These are phyloP conservation scores for Nerophis ophidion DNA, from an alignment of 2,113 vertebrate genomes.

Conservation along the genomic window DNA sequence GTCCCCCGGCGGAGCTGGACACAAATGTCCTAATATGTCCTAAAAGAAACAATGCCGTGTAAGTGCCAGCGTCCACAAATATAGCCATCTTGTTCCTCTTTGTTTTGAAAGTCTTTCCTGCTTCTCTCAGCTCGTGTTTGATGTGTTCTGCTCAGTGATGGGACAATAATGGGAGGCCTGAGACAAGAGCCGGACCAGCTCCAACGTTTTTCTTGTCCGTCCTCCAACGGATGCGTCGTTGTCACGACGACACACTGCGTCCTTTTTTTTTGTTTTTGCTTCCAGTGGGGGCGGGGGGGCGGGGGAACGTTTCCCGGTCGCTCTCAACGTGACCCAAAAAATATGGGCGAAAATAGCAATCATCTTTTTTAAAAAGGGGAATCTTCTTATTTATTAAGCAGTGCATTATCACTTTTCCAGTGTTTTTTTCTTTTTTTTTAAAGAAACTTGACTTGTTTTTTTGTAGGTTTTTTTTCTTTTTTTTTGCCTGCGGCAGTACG, in stretches of 20 bases:
- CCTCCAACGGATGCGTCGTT: slow-evolving; percentile 37
- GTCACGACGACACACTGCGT: slow-evolving; percentile 49
- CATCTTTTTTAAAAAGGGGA: slow-evolving; percentile 87
- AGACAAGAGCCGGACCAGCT: slow-evolving; percentile 70
- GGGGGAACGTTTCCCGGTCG: slow-evolving; percentile 29
- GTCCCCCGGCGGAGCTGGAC: slow-evolving; percentile 95
- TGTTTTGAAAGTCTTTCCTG: slow-evolving; percentile 50
- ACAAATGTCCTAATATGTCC: slow-evolving; percentile 82
- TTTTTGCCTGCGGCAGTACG: slow-evolving; percentile 74
- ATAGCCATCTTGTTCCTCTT: slow-evolving; percentile 78
- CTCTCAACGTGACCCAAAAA: slow-evolving; percentile 85
- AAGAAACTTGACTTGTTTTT: slow-evolving; percentile 38
- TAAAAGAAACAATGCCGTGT: slow-evolving; percentile 85
- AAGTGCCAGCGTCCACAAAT: slow-evolving; percentile 83
- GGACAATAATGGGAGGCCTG: slow-evolving; percentile 75
- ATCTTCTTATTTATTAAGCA: slow-evolving; percentile 75
- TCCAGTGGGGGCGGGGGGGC: too few species aligned
- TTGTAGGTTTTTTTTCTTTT: slow-evolving; percentile 4
- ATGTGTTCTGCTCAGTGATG: slow-evolving; percentile 44
- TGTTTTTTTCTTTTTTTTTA: slow-evolving; percentile 45
- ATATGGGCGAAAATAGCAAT: slow-evolving; percentile 93
- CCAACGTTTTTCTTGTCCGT: slow-evolving; percentile 13
- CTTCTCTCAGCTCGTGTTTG: slow-evolving; percentile 32
- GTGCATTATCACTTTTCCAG: slow-evolving; percentile 66
- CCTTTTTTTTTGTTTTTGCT: slow-evolving; percentile 35